These are phyloP conservation scores for Tanytarsus gracilentus DNA, from an alignment of 2,888 invertebrate genomes.

Conservation along the genomic window DNA sequence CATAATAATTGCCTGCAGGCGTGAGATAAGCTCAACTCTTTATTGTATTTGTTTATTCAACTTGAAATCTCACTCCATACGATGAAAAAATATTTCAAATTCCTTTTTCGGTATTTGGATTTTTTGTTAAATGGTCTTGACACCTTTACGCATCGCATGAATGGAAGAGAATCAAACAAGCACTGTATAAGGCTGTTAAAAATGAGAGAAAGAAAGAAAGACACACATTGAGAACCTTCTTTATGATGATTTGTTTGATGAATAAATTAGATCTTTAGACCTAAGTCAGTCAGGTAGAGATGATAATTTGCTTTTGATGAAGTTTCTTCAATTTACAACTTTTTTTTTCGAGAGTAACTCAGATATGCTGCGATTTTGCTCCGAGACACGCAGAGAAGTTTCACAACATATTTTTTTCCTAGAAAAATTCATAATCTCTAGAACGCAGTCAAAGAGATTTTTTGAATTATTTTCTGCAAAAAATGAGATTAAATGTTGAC, in stretches of 20 bases:
- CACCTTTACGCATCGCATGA: constrained; percentile 13
- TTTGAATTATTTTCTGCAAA: too few relatives aligned
- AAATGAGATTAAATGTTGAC: too few relatives aligned
- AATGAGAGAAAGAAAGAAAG: not conserved
- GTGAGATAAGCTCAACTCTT: constrained; percentile 21
- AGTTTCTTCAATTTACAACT: not conserved
- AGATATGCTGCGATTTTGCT: too few relatives aligned
- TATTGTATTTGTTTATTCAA: constrained; percentile 17
- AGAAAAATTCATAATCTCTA: too few relatives aligned
- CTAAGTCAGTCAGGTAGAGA: not conserved
- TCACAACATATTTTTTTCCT: too few relatives aligned
- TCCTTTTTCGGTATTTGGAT: not conserved
- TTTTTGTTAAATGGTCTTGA: constrained; percentile 15
- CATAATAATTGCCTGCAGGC: constrained; percentile 20
- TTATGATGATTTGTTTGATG: constrained; percentile 2
- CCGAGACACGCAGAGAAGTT: not conserved
- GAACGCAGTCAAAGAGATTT: too few relatives aligned
- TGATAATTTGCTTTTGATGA: not conserved
- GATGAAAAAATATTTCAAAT: constrained; percentile 6
- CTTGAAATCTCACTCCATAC: constrained; percentile 6
- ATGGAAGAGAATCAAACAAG: constrained; percentile 1
- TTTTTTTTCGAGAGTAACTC: not conserved
- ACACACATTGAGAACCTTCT: not conserved
- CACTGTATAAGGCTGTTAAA: too few relatives aligned
- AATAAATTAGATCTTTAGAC: constrained; percentile 21